Base-by-base conservation (phyloP, 1,140 invertebrate species). In the Calycopis cecrops region DNA sequence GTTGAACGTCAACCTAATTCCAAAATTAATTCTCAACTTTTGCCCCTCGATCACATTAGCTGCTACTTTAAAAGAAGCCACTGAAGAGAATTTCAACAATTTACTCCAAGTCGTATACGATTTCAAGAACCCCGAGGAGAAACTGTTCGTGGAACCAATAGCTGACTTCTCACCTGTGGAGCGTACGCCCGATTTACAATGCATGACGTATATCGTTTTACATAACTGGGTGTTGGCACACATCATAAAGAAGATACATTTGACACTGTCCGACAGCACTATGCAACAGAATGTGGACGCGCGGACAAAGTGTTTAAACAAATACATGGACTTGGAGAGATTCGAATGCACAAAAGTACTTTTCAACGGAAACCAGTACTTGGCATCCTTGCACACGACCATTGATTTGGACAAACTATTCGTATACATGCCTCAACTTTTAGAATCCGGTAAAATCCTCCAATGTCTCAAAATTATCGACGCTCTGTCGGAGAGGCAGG, bases 161-260 rank as follows among this genome's bases (percentile, higher is more conserved):
- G 65, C 71, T 0, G 73, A 84, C 55, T 77, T 84, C 40, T 76
- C 83, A 6, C 79, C 79, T 6, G 51, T 81, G 28, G 80, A 81
- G 6, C 66, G 77, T 6, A 69, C 74, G 18, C 76, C 81, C 0
- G 78, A 83, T 50, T 70, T 82, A 10, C 74, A 87, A 64, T 84
- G 76, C 63, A 63, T 83, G 11, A 88, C 82, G 0, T 87, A 88
- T 55, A 64, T 88, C 6, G 76, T 85, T 3, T 65, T 88, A 48
- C 76, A 88, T 49, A 88, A 88, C 55, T 88, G 86, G 87, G 86
- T 88, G 0, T 59, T 88, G 12, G 87, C 85, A 6, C 85, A 87
- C 62, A 76, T 88, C 35, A 80, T 88, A 18, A 87, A 88, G 65
- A 88, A 86, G 62, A 85, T 88, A n/a, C 85, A 88, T 59, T 76